Evolutionary conservation across 1,140 invertebrate species (phyloP), one percentile per base, ranked within the genome.

Genomic region (Akabosia matsudoensis): DNA sequence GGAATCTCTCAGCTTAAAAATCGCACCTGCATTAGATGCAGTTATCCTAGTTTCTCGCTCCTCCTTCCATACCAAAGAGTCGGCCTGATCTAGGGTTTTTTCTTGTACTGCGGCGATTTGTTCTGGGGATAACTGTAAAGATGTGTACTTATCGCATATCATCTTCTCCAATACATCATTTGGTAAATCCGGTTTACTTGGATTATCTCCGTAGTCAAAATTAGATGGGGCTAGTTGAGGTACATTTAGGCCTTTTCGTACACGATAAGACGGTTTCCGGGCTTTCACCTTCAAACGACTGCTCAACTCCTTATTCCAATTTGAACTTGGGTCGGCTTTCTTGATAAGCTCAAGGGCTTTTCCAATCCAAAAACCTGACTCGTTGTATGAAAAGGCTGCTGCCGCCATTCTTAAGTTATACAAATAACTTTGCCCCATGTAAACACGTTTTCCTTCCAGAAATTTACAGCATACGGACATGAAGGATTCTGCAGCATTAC

Each of bases 21-120:
- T 76, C 61, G 1, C 10, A 28, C 71, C 70, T 14, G 74, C 77
- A 1, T 72, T 61, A 14, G 71, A 74, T 24, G 77, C 77, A 33
- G 77, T 78, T 2, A 78, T 75, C 45, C 77, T 2, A 28, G 33
- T 4, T 16, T 31, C 18, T 24, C 77, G 28, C 3, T 75, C 37
- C 10, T 7, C 1, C 1, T 22, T 18, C 74, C 73, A 78, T 31
- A 13, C n/a, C 0, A 71, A 37, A 26, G 26, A 37, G 13, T 16
- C 18, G 4, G 56, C 52, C 31, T 78, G 77, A 4, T 33, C 51
- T 10, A 22, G 22, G 13, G 77, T 78, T 64, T 52, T 16, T n/a
- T 22, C 26, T 72, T 75, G 64, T 18, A 75, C 72, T 22, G 30
- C 24, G 16, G 16, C 4, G 16, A 13, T 26, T 22, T 75, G 1